Conservation (phyloP, 2,888 invertebrate species). For the Mythimna albipuncta region DNA sequence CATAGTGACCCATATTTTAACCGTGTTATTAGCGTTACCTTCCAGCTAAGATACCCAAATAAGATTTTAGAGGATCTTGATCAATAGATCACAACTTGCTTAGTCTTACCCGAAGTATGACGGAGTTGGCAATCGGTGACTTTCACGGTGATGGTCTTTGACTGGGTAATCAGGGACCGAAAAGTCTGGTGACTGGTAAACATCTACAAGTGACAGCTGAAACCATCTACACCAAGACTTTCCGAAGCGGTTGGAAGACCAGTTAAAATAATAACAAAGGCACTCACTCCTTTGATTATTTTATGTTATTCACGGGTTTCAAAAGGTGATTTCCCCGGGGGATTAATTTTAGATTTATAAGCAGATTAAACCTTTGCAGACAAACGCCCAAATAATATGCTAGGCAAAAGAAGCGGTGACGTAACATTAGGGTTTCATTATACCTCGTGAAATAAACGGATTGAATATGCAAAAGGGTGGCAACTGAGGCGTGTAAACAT, state of each 20-base stretch:
- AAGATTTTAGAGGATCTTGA: no score
- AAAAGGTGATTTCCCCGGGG: constrained; percentile 5
- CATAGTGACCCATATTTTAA: no score
- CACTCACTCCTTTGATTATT: neutral
- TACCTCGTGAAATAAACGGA: constrained; percentile 49
- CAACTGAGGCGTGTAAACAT: constrained; percentile 43
- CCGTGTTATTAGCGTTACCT: no score
- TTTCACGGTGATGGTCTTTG: no score
- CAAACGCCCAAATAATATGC: constrained; percentile 4
- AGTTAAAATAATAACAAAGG: neutral
- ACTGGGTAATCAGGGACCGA: neutral
- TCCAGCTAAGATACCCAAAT: no score
- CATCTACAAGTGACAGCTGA: neutral
- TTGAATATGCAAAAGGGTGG: constrained; percentile 55
- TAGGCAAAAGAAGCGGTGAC: constrained; percentile 14
- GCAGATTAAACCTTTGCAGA: constrained; percentile 3
- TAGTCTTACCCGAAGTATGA: no score
- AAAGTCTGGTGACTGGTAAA: neutral
- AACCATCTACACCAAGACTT: neutral
- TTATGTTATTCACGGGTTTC: neutral
- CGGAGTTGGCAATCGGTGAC: neutral
- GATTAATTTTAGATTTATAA: neutral
- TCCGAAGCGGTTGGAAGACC: neutral
- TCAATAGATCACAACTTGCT: no score
- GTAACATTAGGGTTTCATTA: constrained; percentile 48